Evolutionary conservation across 2,888 invertebrate genomes (phyloP), one percentile per base, ranked within the genome.

Genomic region (Drosophila neutralis): DNA sequence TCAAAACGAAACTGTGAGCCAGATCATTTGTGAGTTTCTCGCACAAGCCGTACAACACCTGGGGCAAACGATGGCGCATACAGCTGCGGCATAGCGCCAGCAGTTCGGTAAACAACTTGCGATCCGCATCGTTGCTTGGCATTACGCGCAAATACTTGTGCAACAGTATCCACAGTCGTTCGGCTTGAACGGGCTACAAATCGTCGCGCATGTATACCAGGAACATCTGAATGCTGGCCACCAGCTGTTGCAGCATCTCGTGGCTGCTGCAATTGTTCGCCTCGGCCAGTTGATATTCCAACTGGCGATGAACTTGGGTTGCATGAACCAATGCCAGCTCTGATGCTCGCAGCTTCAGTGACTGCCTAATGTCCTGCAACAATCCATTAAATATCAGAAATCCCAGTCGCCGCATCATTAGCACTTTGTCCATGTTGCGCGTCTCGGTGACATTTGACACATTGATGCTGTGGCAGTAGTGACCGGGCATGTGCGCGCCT

Each of bases 211-310:
- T 35, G 1, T 80, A 40, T 4, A 91, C 71, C 5, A 91, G 57
- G 15, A 81, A 80, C 35, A 91, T 42, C n/a, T 91, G 85, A 4
- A 86, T 33, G 0, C 75, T 73, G n/a, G 67, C 80, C 29, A 90
- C 66, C 1, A 87, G 24, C 7, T 70, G 40, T 2, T 64, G 81
- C n/a, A 92, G 57, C 4, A 80, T 66, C 18, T 73, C 72, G 53
- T 91, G 91, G 33, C 77, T 87, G 48, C 90, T 91, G 21, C 92
- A 91, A 78, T 92, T 93, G 21, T 49, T 52, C 0, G 91, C 87
- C 6, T 81, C 78, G 2, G 76, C 73, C 6, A 93, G 67, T 27
- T 88, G 89, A 5, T 77, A 69, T 2, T 76, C 71, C 1, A 93
- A 54, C 65, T 90, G 91, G 2, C 73, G 38, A 10, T 73, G 59